These are phyloP conservation scores for Trinorchestia longiramus DNA, from an alignment of 1,140 invertebrate species.

Conservation along the genomic window DNA sequence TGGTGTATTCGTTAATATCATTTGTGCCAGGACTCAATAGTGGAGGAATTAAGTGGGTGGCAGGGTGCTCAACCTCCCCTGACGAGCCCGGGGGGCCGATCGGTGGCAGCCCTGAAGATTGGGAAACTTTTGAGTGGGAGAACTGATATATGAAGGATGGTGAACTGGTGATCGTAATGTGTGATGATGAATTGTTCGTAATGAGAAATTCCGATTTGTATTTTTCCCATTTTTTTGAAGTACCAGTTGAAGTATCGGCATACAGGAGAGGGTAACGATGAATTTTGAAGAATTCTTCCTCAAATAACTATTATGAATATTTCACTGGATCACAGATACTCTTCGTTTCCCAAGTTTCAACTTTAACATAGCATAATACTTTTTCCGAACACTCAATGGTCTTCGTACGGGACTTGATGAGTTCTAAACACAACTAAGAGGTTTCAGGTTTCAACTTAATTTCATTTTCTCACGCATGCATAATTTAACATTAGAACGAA, in stretches of 20 bases:
- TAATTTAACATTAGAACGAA: neutral
- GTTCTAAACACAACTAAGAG: neutral
- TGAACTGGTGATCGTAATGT: neutral
- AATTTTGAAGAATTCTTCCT: neutral
- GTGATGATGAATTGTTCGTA: neutral
- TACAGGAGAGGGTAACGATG: neutral
- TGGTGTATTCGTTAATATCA: conserved; percentile 45
- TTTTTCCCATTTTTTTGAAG: neutral
- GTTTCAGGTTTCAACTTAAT: neutral
- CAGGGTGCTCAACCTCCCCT: conserved; percentile 41
- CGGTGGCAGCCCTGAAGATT: neutral
- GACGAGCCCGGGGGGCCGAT: neutral
- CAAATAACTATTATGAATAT: neutral
- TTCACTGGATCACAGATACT: neutral
- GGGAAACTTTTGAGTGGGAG: neutral
- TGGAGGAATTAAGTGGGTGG: conserved; percentile 36
- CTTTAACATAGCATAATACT: neutral
- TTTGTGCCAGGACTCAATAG: conserved; percentile 34
- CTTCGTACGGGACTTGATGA: neutral
- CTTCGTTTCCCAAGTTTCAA: neutral
- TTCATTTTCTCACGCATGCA: neutral
- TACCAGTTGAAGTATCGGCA: neutral
- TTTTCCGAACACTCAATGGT: neutral
- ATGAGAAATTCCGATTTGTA: neutral
- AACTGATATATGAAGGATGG: neutral